Conservation (phyloP, 2,797 vertebrate species). For the Jordanella pulchra region DNA sequence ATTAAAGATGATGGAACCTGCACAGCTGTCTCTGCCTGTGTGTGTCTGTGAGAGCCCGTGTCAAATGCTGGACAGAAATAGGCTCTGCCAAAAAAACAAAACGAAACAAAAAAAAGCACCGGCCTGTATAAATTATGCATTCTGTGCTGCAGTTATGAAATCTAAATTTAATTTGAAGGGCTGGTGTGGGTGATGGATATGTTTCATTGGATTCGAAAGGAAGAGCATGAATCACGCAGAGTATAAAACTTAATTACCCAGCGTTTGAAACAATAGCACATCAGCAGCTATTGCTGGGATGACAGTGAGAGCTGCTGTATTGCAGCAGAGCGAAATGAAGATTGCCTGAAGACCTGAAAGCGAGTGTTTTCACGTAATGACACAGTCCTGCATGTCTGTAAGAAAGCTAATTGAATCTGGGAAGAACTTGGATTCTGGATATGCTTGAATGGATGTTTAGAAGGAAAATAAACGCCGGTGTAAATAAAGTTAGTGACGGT, state of each 20-base stretch:
- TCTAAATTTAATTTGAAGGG: slow-evolving; percentile 57
- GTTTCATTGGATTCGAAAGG: slow-evolving; percentile 52
- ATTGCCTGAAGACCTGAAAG: slow-evolving; percentile 15
- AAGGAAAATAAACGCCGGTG: slow-evolving; percentile 4
- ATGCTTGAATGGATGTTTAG: slow-evolving; percentile 6
- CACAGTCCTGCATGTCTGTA: slow-evolving; percentile 2
- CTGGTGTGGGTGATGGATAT: slow-evolving; percentile 45
- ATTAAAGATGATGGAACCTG: slow-evolving; percentile 85
- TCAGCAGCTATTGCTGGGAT: slow-evolving; percentile 23
- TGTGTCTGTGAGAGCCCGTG: neutral
- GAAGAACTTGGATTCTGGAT: slow-evolving; percentile 13
- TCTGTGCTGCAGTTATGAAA: slow-evolving; percentile 48
- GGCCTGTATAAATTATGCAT: slow-evolving; percentile 51
- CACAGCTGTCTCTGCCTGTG: slow-evolving; percentile 23
- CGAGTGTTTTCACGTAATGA: neutral
- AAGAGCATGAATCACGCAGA: slow-evolving; percentile 41
- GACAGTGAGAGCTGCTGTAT: slow-evolving; percentile 13
- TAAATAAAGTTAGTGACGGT: slow-evolving; percentile 8
- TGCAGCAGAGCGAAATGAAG: slow-evolving; percentile 11
- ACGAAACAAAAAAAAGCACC: slow-evolving; percentile 9
- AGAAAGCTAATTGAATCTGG: slow-evolving; percentile 4
- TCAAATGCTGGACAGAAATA: slow-evolving; percentile 28
- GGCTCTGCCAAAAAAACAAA: slow-evolving; percentile 15
- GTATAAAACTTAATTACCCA: slow-evolving; percentile 49
- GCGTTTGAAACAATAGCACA: slow-evolving; percentile 29